Conservation (phyloP, 2,113 vertebrate genomes). For the Pelobates fuscus region DNA sequence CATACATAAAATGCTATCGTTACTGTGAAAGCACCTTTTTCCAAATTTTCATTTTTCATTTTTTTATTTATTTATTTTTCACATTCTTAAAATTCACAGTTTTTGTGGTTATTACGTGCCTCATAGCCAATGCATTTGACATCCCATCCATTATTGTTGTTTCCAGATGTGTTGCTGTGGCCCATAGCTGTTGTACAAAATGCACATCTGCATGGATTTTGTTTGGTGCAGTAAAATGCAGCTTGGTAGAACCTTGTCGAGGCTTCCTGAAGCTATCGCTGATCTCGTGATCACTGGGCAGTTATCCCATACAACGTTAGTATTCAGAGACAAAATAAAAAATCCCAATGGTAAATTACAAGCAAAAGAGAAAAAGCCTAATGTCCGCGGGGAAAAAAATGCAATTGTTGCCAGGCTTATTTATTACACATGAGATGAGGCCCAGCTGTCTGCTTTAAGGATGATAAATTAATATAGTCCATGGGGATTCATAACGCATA, state of each 20-base stretch:
- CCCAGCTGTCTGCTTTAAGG: slow-evolving; percentile 1
- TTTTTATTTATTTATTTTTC: neutral
- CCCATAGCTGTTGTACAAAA: neutral
- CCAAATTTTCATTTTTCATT: neutral
- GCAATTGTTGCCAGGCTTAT: neutral
- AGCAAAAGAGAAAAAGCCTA: slow-evolving; percentile 23
- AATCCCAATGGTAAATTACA: slow-evolving; percentile 5
- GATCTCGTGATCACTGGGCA: too few species aligned
- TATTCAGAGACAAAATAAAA: neutral
- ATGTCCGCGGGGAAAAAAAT: slow-evolving; percentile 1
- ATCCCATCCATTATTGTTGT: neutral
- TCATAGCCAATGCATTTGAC: neutral
- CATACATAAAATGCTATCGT: slow-evolving; percentile 8
- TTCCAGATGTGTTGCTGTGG: neutral
- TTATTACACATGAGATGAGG: neutral
- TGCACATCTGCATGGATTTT: slow-evolving; percentile 10
- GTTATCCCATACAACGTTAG: neutral
- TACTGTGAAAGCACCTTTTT: slow-evolving; percentile 4
- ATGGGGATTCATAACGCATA: slow-evolving; percentile 9
- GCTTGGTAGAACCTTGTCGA: neutral
- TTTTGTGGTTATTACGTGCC: slow-evolving; percentile 16
- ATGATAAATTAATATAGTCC: neutral
- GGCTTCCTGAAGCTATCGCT: too few species aligned
- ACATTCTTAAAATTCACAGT: neutral
- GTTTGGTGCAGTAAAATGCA: neutral